Evolutionary conservation across 2,888 invertebrate species (phyloP), one percentile per base, ranked within the genome.

Genomic region (Uloborus plumipes): DNA sequence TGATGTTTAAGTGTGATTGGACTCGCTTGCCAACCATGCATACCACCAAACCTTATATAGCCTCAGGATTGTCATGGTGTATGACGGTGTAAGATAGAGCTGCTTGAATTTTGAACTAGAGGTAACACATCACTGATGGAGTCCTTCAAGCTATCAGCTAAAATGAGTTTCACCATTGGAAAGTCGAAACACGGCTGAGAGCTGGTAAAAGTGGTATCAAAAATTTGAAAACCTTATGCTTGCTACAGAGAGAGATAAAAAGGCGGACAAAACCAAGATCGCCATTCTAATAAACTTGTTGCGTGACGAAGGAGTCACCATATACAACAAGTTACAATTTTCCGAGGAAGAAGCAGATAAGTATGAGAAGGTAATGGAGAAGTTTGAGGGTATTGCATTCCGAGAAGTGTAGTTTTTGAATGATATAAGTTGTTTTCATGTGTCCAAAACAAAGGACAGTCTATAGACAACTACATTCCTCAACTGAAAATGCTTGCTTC

Each of bases 391-490:
- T 20, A 55, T 18, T 71, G 18, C 7, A 7, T 9, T 1, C 59
- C 58, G 14, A n/a, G 58, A 14, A 39, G 18, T 16, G 26, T 26
- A 59, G 1, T 53, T n/a, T 70, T 55, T 39, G 55, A 70, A 70
- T 26, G 55, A n/a, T 58, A 11, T 14, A 55, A 70, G 3, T 70
- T 70, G 11, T 70, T 73, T 51, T 65, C 65, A 0, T 74, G 65
- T 16, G 26, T 7, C 0, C 64, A 74, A 20, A 0, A 55, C 51
- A 31, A 74, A 9, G 74, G 74, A 0, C 55, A 74, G 15, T 4
- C 13, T 1, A 14, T 65, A 1, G 55, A 65, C 18, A 13, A 14
- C 14, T 74, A 74, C 18, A 1, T 74, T 7, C 39, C 74, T 0
- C 4, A 65, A n/a, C 22, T 74, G 13, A 65, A 65, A 18, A 74